phyloP scores from a whole-genome alignment of 2,888 invertebrate species.

The Trichogramma dendrolimi region DNA sequence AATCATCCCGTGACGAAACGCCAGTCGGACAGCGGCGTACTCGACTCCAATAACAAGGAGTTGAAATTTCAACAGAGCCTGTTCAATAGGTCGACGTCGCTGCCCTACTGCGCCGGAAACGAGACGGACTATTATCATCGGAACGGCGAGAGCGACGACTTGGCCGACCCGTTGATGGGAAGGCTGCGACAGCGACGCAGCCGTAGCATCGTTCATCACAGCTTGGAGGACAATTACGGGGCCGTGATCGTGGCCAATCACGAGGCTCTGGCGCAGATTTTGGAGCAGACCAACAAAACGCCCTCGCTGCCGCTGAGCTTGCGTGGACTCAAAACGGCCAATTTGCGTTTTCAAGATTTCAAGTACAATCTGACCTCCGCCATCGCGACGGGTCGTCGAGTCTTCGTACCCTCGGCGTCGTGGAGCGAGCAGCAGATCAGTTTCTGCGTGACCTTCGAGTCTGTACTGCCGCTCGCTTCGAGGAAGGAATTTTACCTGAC shows the following conservation, averaged over 20 bases:
- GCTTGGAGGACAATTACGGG: constrained; percentile 84
- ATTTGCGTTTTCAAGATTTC: constrained; percentile 73
- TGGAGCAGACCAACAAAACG: constrained; percentile 69
- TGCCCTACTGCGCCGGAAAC: constrained; percentile 74
- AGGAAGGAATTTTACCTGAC: constrained; percentile 65
- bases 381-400: constrained; percentile 65
- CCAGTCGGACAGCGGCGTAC: constrained; percentile 56
- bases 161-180: constrained; percentile 41
- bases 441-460: constrained; percentile 57
- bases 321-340: constrained; percentile 69
- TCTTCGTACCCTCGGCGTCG: constrained; percentile 68
- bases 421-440: constrained; percentile 62
- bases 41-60: constrained; percentile 55
- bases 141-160: constrained; percentile 54
- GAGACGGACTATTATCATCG: constrained; percentile 74
- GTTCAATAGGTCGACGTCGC: constrained; percentile 63
- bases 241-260: constrained; percentile 87
- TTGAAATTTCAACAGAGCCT: constrained; percentile 59
- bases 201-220: constrained; percentile 78
- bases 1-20: constrained; percentile 49
- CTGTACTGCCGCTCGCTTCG: constrained; percentile 55
- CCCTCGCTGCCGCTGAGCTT: constrained; percentile 53
- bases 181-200: constrained; percentile 74
- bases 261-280: constrained; percentile 81
- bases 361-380: constrained; percentile 54